phyloP scores from a whole-genome alignment of 64 coral and sea anemone species.

The Stylophora pistillata region DNA sequence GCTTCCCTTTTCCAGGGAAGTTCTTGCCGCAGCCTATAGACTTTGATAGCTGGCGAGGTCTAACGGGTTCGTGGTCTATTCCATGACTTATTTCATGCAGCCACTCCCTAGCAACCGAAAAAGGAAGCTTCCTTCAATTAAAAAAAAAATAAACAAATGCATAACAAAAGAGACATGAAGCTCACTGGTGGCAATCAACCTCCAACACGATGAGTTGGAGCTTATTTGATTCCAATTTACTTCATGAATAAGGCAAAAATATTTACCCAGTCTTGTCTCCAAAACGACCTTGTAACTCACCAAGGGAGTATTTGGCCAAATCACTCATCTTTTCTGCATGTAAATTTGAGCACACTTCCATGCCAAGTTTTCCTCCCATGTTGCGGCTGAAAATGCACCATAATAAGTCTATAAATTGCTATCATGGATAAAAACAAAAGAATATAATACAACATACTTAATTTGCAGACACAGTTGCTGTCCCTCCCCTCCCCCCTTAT shows the following conservation, averaged over 20 bases:
- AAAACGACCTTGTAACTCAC: constrained; percentile 73
- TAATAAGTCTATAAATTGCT: no score
- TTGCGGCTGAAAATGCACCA: constrained; percentile 60
- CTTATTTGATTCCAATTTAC: neutral
- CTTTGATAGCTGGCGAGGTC: constrained; percentile 82
- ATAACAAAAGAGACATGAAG: no score
- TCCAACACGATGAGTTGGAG: neutral
- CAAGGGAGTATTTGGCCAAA: constrained; percentile 69
- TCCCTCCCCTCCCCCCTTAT: no score
- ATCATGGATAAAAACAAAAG: no score
- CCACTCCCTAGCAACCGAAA: constrained; percentile 62
- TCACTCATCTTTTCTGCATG: constrained; percentile 90
- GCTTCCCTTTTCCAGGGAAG: constrained; percentile 90
- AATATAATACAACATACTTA: no score
- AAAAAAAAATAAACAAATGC: no score
- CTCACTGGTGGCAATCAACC: no score
- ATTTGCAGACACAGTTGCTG: no score
- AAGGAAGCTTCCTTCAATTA: neutral
- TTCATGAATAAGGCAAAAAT: neutral
- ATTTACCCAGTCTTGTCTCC: constrained; percentile 91
- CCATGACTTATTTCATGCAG: constrained; percentile 69
- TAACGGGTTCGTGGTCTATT: constrained; percentile 83
- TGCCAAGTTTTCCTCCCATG: constrained; percentile 95
- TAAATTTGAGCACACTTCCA: constrained; percentile 61
- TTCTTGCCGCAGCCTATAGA: constrained; percentile 88